These are phyloP conservation scores for Alviniconcha marisindica DNA, from an alignment of 1,140 invertebrate species.

Conservation along the genomic window DNA sequence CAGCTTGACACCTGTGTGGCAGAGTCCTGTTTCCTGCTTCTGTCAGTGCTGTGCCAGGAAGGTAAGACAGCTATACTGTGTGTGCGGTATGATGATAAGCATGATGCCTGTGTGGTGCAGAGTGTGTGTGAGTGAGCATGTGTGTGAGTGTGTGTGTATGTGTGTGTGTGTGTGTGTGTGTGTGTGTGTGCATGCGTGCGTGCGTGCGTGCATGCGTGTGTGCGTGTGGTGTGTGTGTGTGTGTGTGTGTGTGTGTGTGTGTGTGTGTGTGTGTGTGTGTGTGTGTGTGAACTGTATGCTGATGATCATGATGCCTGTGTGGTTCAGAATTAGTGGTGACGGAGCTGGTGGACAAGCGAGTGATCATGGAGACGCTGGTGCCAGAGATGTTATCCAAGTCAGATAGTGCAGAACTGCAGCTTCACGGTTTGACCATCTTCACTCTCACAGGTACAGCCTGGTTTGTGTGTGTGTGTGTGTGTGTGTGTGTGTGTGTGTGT, in stretches of 20 bases:
- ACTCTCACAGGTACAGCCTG: slow-evolving; percentile 43
- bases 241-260: not conserved
- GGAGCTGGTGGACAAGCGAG: slow-evolving; percentile 40
- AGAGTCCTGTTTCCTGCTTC: slow-evolving; percentile 2
- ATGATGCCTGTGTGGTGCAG: not conserved
- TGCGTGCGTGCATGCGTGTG: not conserved
- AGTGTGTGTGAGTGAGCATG: not conserved
- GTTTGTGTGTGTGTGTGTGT: too few species aligned
- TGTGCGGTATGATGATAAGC: too few species aligned
- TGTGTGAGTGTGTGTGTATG: not conserved
- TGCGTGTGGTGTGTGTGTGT: not conserved
- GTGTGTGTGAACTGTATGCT: too few species aligned
- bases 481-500: too few species aligned
- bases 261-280: not conserved
- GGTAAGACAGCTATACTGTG: not conserved
- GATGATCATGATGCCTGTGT: not conserved
- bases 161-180: not conserved
- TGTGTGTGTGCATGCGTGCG: not conserved
- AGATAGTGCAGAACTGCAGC: slow-evolving; percentile 42
- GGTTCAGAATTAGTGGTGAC: slow-evolving; percentile 36
- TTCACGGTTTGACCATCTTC: slow-evolving; percentile 47
- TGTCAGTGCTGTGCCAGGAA: slow-evolving; percentile 3
- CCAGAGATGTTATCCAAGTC: slow-evolving; percentile 44
- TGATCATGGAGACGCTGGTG: slow-evolving; percentile 44
- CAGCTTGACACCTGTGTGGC: slow-evolving; percentile 8